Evolutionary conservation across 2,888 invertebrate genomes (phyloP).

Genomic region (Drosophila greeni): DNA sequence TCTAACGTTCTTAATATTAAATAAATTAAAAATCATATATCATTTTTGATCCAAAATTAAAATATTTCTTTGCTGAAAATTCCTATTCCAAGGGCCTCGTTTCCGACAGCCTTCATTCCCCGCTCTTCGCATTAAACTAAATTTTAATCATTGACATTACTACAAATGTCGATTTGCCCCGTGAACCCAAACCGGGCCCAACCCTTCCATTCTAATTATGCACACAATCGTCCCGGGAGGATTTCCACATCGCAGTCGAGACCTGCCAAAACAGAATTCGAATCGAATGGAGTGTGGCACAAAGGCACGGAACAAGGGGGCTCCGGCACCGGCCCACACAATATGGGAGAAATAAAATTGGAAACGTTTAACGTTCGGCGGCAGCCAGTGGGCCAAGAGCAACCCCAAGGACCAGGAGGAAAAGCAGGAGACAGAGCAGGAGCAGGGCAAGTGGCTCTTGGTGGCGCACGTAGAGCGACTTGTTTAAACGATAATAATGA

Average conservation of each 20-base stretch:
- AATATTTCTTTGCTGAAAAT: too few species aligned
- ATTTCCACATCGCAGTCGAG: constrained; percentile 34
- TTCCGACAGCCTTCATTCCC: not conserved
- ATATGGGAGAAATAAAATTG: constrained; percentile 52
- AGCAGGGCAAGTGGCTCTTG: constrained; percentile 39
- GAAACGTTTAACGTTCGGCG: constrained; percentile 65
- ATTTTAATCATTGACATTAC: constrained; percentile 42
- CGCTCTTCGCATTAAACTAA: constrained; percentile 16
- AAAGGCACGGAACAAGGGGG: constrained; percentile 3
- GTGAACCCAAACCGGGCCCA: constrained; percentile 17
- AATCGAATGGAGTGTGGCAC: constrained; percentile 41
- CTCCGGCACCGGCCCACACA: constrained; percentile 24
- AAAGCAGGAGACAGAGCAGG: constrained; percentile 1
- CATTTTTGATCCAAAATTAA: not conserved
- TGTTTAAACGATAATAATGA: constrained; percentile 75
- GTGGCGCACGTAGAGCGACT: constrained; percentile 62
- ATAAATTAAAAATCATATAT: accelerated
- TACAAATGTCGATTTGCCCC: constrained; percentile 33
- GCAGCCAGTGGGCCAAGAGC: constrained; percentile 44
- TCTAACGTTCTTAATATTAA: too few species aligned
- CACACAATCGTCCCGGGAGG: constrained; percentile 71
- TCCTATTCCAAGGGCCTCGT: not conserved
- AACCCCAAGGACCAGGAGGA: constrained; percentile 46
- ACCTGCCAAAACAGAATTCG: constrained; percentile 42
- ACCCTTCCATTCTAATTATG: constrained; percentile 70